Evolutionary conservation across 2,888 invertebrate genomes (phyloP), one percentile per base, ranked within the genome.

Genomic region (Luffia ferchaultella): DNA sequence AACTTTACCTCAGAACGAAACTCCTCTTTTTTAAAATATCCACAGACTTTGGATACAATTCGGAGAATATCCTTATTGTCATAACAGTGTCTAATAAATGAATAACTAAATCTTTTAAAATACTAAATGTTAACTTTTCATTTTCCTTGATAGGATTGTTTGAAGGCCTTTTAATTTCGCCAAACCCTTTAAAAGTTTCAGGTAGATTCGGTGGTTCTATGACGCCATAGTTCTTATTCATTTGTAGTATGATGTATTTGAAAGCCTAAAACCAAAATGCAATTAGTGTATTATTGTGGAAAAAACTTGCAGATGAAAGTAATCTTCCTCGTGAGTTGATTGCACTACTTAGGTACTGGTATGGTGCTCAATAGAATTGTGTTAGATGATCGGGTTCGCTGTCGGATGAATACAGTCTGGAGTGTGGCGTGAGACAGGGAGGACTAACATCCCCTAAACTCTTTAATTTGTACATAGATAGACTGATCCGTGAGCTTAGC

Each of bases 21-120:
- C 87, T 85, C 2, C 87, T 84, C 60, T 72, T 86, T 73, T 61
- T 86, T 76, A 74, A 89, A 85, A 63, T 83, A 56, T 54, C 63
- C 46, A 64, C 85, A 20, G 85, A 85, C 3, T 86, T 76, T 0
- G 89, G 86, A 62, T 89, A 90, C 0, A 88, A 77, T 49, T 90
- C 89, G n/a, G 93, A 60, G 52, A 94, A 89, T 57, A 89, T 73
- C 61, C 86, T 85, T 46, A 94, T 61, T 0, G 91, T 91, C 61
- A 88, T 86, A 0, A 89, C 85, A 15, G 88, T 88, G 63, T 95
- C 94, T 50, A 91, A 64, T 41, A 92, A 66, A 60, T 91, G 91
- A 42, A 90, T 65, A 1, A 91, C 80, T 30, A 92, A 65, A 64
- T 93, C 93, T 55, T 86, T 85, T n/a, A 91, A 72, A 0, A 77